A percentile compares a stretch with the other conserved stretches of the same genome.
Conservation (phyloP, 2,797 vertebrate genomes). For the Chelonia mydas region DNA sequence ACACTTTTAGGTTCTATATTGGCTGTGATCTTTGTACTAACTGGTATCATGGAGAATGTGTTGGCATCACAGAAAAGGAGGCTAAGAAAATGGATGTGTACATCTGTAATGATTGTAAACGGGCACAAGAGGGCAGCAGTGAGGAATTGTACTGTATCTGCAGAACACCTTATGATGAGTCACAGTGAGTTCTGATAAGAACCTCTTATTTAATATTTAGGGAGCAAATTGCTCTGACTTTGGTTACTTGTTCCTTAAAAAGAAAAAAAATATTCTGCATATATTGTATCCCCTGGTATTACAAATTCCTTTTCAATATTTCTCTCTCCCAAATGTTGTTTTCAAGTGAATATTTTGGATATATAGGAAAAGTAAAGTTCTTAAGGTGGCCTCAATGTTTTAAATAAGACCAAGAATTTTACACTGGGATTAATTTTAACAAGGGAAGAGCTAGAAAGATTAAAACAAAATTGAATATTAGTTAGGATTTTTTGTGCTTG, state of each 20-base stretch:
- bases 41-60: slow-evolving; percentile 99
- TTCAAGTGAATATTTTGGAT: slow-evolving; percentile 73
- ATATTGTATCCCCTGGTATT: slow-evolving; percentile 71
- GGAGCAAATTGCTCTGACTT: slow-evolving; percentile 84
- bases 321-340: slow-evolving; percentile 76
- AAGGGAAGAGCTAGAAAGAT: slow-evolving; percentile 8
- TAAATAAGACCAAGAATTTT: slow-evolving; percentile 35
- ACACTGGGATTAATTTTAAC: slow-evolving; percentile 26
- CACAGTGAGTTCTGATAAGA: slow-evolving; percentile 91
- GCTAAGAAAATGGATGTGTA: slow-evolving; percentile 99
- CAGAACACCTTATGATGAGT: slow-evolving; percentile 98
- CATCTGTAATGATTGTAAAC: slow-evolving; percentile 97
- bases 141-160: slow-evolving; percentile 99
- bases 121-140: slow-evolving; percentile 95
- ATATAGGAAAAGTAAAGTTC: slow-evolving; percentile 64
- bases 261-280: slow-evolving; percentile 73
- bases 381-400: slow-evolving; percentile 67
- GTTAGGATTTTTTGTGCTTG: slow-evolving; percentile 19
- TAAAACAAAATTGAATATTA: slow-evolving; percentile 29
- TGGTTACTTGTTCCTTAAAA: slow-evolving; percentile 82
- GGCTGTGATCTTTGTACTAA: slow-evolving; percentile 99
- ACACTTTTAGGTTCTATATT: slow-evolving; percentile 96
- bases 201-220: slow-evolving; percentile 85
- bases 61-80: slow-evolving; percentile 99
- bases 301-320: slow-evolving; percentile 73